A percentile compares a stretch with the other conserved stretches of the same genome.
Evolutionary conservation across 2,797 vertebrate species (phyloP).

Genomic region (Ibycter americanus): DNA sequence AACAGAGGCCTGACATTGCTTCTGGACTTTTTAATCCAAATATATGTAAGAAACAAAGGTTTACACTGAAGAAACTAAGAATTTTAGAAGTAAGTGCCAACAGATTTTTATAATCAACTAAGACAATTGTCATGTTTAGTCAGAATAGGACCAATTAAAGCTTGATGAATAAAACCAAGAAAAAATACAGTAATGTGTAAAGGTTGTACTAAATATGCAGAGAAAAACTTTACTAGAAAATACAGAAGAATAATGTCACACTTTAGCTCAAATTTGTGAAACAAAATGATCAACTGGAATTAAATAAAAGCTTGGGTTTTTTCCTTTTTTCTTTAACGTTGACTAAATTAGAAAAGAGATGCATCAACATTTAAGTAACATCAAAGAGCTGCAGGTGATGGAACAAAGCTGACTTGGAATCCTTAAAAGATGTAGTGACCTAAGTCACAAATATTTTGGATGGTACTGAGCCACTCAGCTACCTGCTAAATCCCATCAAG

Average conservation of each 20-base stretch:
- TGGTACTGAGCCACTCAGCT: neutral
- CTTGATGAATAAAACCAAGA: neutral
- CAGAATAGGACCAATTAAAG: neutral
- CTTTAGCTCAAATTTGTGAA: neutral
- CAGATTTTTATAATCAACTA: neutral
- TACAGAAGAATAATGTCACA: neutral
- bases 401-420: neutral
- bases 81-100: neutral
- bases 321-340: neutral
- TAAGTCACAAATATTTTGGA: neutral
- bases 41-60: neutral
- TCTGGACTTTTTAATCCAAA: neutral
- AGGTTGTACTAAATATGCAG: neutral
- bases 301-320: neutral
- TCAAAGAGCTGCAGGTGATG: neutral
- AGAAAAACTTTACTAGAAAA: neutral
- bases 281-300: neutral
- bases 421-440: neutral
- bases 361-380: neutral
- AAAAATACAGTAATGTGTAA: neutral
- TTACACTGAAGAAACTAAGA: neutral
- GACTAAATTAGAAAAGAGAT: neutral
- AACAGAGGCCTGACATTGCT: neutral
- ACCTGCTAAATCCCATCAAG: neutral
- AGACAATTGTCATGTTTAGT: neutral